Conservation (phyloP, 1,140 invertebrate genomes). For the Zaprionus vittiger region DNA sequence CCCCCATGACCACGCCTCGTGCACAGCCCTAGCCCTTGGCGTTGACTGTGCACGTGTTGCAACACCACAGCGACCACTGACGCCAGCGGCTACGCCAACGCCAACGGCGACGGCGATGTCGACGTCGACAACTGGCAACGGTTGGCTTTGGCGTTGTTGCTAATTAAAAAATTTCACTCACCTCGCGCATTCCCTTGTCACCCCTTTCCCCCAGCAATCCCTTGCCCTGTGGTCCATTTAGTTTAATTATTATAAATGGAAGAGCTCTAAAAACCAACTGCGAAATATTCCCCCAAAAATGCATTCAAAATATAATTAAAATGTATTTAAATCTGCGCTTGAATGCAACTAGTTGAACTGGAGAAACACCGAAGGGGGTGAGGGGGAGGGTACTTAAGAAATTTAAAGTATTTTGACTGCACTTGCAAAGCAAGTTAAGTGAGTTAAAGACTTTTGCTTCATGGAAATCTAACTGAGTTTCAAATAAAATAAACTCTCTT, state of each 20-base stretch:
- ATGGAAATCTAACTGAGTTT: too few relatives aligned
- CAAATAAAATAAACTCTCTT: too few relatives aligned
- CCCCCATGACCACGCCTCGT: conserved; percentile 12
- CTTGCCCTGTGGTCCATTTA: conserved; percentile 52
- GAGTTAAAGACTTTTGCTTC: neutral
- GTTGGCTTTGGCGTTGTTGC: conserved; percentile 45
- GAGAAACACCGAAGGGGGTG: neutral
- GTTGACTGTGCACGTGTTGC: conserved; percentile 55
- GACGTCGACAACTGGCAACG: conserved; percentile 32
- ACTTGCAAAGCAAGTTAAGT: neutral
- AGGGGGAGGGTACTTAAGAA: neutral
- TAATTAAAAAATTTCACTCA: conserved; percentile 72
- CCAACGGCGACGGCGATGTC: conserved; percentile 6
- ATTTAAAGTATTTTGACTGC: neutral
- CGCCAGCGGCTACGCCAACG: neutral
- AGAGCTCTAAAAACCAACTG: conserved; percentile 30
- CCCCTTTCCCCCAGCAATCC: conserved; percentile 13
- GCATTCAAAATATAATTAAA: conserved; percentile 59
- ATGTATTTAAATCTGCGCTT: conserved; percentile 9
- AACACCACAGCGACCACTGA: conserved; percentile 47
- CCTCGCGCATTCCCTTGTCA: conserved; percentile 11
- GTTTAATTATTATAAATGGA: conserved; percentile 78
- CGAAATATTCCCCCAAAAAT: conserved; percentile 58
- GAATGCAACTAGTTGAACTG: neutral
- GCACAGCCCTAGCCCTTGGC: neutral